Base-by-base conservation (phyloP, 2,797 vertebrate species). In the Eulemur albifrons region DNA sequence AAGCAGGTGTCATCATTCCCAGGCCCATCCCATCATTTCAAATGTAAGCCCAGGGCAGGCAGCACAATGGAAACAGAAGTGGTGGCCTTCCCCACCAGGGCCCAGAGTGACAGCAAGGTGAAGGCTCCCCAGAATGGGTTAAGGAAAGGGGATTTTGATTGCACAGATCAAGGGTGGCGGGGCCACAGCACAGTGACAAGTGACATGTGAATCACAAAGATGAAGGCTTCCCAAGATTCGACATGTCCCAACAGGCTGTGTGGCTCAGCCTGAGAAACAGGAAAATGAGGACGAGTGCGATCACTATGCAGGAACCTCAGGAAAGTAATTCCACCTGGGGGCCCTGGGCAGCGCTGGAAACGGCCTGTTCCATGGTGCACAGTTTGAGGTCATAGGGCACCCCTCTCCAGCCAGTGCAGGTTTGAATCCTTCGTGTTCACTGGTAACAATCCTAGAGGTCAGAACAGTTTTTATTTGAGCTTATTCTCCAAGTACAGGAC, bases 221-320 rank as follows among this genome's bases (percentile, higher is more conserved):
- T 0, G 2, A 87, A 45, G 70, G 63, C 76, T 88, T 97, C 94
- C 94, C 92, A 80, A 77, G 90, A 88, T 14, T 40, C 1, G 0
- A 75, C 63, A 0, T 32, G 92, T 91, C 86, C 54, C 4, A 85
- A 87, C 96, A 97, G 76, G 94, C 93, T 12, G 1, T 5, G 40
- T 54, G 40, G 93, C 92, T 95, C 92, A 50, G 93, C 67, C 76
- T 75, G 89, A 96, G 90, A 88, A 97, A 93, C 92, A 86, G 54
- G 83, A 86, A 96, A 72, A 52, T 1, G 35, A 63, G 81, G 43
- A 45, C 40, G 57, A 65, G 65, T 1, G 25, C 30, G 79, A 75
- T 96, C 88, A 14, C 72, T 3, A 10, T 0, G 5, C 40, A 48
- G 57, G 57, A 0, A 63, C 70, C 54, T 32, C 13, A 4, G 10